Base-by-base conservation (phyloP, 2,797 vertebrate genomes). In the Poeciliopsis turneri region DNA sequence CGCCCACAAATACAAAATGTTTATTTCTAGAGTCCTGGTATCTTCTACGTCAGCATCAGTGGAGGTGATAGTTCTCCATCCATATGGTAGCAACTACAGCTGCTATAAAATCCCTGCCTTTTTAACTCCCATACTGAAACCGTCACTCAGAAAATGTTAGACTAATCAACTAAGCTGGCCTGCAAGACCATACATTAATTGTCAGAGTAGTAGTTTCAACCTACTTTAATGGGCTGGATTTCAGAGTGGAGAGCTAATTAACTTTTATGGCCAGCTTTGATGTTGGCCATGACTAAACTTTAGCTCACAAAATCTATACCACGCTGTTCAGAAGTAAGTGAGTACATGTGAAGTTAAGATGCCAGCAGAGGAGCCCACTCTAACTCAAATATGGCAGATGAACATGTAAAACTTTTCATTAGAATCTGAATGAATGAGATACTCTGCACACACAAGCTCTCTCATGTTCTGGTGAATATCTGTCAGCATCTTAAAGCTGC, bases 71-170 rank as follows among this genome's bases (percentile, higher is more conserved):
- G 6, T 68, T 68, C 11, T 1, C 25, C 41, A 28, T 20, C n/a
- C 68, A 71, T 46, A 46, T 71, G 41, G 41, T 28, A 18, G 68
- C 68, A 71, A 71, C 68, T 71, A 45, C n/a, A 46, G 13, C 43
- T 45, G 41, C 68, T 46, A 18, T 46, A 16, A 70, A 70, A 46
- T 43, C 8, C 6, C 68, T 45, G 68, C 43, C 36, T 46, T 45
- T 43, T 45, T n/a, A 33, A 25, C 28, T 72, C 28, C 18, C 51
- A 0, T 39, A 41, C 49, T 74, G 23, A 55, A 55, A 39, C 20
- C 23, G 2, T 28, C 25, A 46, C 43, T 46, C 28, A 53, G 18
- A 55, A 41, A 68, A 41, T 25, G 51, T 5, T 11, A 53, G 30
- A 55, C 51, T 25, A 25, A 51, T 6, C 20, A 73, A 12, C 49